These are phyloP conservation scores for Dasyornis broadbenti DNA, from an alignment of 2,113 vertebrate species.

Conservation along the genomic window DNA sequence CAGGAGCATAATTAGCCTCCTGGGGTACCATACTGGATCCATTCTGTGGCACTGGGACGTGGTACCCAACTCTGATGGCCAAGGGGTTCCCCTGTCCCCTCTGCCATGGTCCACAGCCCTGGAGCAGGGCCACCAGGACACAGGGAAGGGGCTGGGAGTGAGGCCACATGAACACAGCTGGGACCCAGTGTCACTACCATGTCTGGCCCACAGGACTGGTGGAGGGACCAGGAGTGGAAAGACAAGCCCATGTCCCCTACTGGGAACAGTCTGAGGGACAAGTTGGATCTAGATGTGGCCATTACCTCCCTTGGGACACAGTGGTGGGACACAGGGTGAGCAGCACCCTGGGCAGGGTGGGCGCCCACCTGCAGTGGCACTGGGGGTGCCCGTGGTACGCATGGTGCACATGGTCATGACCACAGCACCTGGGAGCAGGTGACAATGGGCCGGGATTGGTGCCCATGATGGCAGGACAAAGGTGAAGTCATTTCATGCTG, in stretches of 20 bases:
- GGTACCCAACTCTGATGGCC: rapidly evolving
- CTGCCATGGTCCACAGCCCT: rapidly evolving
- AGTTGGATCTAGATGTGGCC: neutral
- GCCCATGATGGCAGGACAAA: neutral
- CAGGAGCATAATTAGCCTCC: neutral
- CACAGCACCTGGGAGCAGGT: neutral
- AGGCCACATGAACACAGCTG: rapidly evolving
- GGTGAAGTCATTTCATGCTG: rapidly evolving
- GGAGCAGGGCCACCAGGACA: neutral
- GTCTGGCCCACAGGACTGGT: neutral
- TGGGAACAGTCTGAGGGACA: neutral
- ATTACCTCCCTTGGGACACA: neutral
- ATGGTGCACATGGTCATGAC: rapidly evolving
- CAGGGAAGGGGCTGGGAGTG: neutral
- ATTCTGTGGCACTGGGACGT: neutral
- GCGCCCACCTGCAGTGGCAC: rapidly evolving
- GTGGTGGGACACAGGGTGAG: rapidly evolving
- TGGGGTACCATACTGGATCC: rapidly evolving
- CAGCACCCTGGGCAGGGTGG: neutral
- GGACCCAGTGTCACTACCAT: neutral
- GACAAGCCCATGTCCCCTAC: rapidly evolving
- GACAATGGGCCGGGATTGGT: neutral
- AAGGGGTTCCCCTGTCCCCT: neutral
- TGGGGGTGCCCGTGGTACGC: rapidly evolving
- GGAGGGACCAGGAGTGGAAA: neutral